Evolutionary conservation across 2,797 vertebrate genomes (phyloP), one percentile per base, ranked within the genome.

Genomic region (Enteromius treurensis): DNA sequence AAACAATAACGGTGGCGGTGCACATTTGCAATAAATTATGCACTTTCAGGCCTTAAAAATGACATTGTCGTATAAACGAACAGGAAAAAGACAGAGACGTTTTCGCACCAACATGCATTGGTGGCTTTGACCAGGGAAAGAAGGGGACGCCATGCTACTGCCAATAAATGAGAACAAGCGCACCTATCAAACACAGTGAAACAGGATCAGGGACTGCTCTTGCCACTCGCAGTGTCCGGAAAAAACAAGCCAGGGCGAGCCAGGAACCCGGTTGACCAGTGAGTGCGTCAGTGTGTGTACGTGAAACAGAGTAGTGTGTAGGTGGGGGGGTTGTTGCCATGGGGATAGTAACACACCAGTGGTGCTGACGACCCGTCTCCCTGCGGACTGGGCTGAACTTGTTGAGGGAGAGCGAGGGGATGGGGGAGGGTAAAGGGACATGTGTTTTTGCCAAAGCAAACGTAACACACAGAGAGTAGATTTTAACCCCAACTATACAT

Each of bases 331-430:
- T 90, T 90, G 95, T 95, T 95, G 93, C 94, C 90, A 96, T 96
- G 92, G 95, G 91, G 93, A 96, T 90, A 90, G 93, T 95, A 95
- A 95, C 95, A 96, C 94, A 95, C 93, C 94, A 95, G 93, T 95
- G 94, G 92, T 86, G 91, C 92, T 94, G 93, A 91, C 92, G 92
- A 93, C 94, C 93, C 92, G 93, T 95, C 94, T 94, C 94, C 89
- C 92, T 65, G 83, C 80, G 83, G 87, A 89, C 85, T 90, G 91
- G 92, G 93, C 93, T 92, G 92, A 95, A 95, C 94, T 95, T 94
- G 91, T 91, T 90, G 71, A 74, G 85, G 88, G 91, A 86, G 87
- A 89, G 90, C 67, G 13, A 47, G 73, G 67, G 84, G 84, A 77
- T 77, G 29, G 62, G 86, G 77, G 34, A 51, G 60, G 65, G 86